Evolutionary conservation across 2,797 vertebrate species (phyloP), one percentile per base, ranked within the genome.

Genomic region (Neosilurus mollespiculum): DNA sequence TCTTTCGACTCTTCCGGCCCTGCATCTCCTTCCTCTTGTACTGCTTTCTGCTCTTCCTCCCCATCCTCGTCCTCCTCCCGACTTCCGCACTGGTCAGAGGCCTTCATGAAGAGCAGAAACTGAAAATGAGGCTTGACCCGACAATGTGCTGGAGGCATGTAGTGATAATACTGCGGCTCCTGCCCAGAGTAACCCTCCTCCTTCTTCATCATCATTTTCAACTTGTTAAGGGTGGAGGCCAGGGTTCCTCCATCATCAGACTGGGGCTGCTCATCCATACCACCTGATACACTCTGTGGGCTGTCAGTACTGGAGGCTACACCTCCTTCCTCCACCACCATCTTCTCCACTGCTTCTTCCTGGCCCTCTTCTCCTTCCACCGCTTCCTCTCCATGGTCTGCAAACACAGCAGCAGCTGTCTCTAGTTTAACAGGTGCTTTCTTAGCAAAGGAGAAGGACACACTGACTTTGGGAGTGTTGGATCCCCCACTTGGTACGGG

Each of bases 401-500:
- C 95, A 90, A 99, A 99, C 82, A 97, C 96, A 0, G 98, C 98
- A 26, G 98, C 97, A 0, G 94, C 97, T 0, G 97, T 98, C 91
- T 99, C 98, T 3, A 99, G 94, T 90, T 98, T 99, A 14, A 98
- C 96, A 0, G 98, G 97, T 0, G 96, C 95, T 91, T 99, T 99
- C 90, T 99, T 99, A 22, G 98, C 97, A 72, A 99, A 99, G 0
- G 98, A 99, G 90, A 99, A 99, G 0, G 97, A 99, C 43, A 99
- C 97, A 0, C 97, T 97, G 4, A 98, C 93, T 93, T 99, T 99
- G 86, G 98, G 96, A 30, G 94, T 37, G 1, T 82, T 81, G 15
- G 91, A 85, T 0, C 89, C 83, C 0, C 95, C 95, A 0, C 94
- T 89, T 16, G 91, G 92, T 5, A 93, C 93, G 14, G 94, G 92